Evolutionary conservation across 2,797 vertebrate genomes (phyloP), one percentile per base, ranked within the genome.

Genomic region (Apogon talboti): DNA sequence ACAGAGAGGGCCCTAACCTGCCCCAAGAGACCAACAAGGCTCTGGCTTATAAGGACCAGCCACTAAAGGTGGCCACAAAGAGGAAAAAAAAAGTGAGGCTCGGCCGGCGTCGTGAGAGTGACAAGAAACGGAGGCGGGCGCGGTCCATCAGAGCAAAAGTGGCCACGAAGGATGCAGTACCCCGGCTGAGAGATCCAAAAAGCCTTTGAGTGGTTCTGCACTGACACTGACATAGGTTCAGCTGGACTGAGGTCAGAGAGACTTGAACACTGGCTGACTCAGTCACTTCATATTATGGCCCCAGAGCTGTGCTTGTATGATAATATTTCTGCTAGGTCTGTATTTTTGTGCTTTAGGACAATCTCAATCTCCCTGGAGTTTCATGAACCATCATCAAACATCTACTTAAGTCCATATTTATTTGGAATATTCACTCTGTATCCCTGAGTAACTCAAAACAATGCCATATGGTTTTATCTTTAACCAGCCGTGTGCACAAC

Each of bases 1-100:
- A 96, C 1, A 92, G 93, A 16, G 93, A 94, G 59, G 94, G 84
- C 30, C 75, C 84, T 13, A 85, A 94, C 86, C 91, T 98, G 55
- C 95, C 96, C 63, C 97, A 98, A 90, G 97, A 99, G 93, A 98
- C 96, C 87, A 95, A 97, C 91, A 98, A 98, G 85, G 91, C 92
- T n/a, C 87, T 94, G 73, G 91, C 92, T 1, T 97, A 94, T 82
- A 96, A 96, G 76, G 95, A 97, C 74, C 96, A 96, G 77, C 94
- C 95, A 0, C 83, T 95, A 38, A 98, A 95, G 91, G 87, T 78
- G 3, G 88, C 93, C 0, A 94, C 93, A 48, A 98, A 97, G 89
- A 97, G 95, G 83, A 98, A 96, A 94, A 99, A 98, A 83, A 95
- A 95, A 30, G 88, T 81, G 63, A 95, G 97, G 63, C 88, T 94